Percentiles rank a stretch among this genome's conserved stretches.
Conservation (phyloP, 1,140 invertebrate genomes). For the Pararge aegeria region DNA sequence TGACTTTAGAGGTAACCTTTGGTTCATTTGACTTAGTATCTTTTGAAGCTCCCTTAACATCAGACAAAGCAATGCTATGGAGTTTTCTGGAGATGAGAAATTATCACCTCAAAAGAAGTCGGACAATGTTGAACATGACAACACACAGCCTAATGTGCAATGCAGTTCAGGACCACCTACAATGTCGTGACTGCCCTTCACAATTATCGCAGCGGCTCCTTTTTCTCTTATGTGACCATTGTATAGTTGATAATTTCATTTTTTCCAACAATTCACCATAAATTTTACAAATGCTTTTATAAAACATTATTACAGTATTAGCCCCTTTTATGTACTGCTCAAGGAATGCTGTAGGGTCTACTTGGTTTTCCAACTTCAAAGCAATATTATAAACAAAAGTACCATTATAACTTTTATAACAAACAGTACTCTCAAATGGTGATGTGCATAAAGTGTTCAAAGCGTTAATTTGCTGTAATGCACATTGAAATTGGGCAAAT, state of each 20-base stretch:
- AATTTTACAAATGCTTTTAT: constrained; percentile 56
- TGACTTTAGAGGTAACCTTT: too few relatives aligned
- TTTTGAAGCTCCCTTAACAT: too few relatives aligned
- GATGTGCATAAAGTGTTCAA: constrained; percentile 84
- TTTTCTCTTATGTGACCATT: constrained; percentile 40
- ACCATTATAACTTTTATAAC: constrained; percentile 84
- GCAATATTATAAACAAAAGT: constrained; percentile 88
- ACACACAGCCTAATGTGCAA: too few relatives aligned
- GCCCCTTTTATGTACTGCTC: constrained; percentile 76
- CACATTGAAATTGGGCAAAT: constrained; percentile 88
- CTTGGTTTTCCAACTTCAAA: constrained; percentile 78
- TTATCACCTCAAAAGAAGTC: too few relatives aligned
- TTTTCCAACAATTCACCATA: constrained; percentile 41
- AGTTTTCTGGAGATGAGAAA: too few relatives aligned
- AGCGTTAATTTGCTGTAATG: constrained; percentile 81
- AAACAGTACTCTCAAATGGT: constrained; percentile 78
- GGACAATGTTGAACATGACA: too few relatives aligned
- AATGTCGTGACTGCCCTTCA: too few relatives aligned
- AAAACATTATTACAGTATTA: constrained; percentile 71
- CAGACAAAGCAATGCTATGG: too few relatives aligned
- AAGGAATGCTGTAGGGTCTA: constrained; percentile 79
- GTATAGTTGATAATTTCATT: constrained; percentile 44
- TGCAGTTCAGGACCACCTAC: too few relatives aligned
- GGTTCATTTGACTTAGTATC: too few relatives aligned
- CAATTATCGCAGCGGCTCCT: constrained; percentile 45